Base-by-base conservation (phyloP, 2,797 vertebrate species). In the Geotrypetes seraphini region DNA sequence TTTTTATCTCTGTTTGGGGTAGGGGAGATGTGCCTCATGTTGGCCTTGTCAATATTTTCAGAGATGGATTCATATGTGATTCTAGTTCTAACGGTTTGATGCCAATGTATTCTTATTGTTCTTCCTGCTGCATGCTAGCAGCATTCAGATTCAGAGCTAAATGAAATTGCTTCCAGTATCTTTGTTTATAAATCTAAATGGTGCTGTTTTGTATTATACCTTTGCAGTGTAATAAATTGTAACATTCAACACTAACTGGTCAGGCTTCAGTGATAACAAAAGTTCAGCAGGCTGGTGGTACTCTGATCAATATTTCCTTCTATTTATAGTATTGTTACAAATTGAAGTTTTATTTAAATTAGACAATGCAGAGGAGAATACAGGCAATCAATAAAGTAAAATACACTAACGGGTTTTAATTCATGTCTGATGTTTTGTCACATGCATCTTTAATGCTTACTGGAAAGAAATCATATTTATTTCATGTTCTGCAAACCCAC, bases 321-420 rank as follows among this genome's bases (percentile, higher is more conserved):
- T 76, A 77, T 77, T 75, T 78, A 76, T 77, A 77, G 65, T 73
- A 66, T 60, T 66, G 64, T 60, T 71, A 74, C 66, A 73, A 75
- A 80, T 73, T 66, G 70, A 72, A 67, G 63, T 75, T 78, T 81
- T 80, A 80, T 81, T 83, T 78, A 78, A 79, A 83, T 80, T 66
- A 80, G 62, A 54, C 53, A 50, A 60, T 60, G 54, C 53, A 43
- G 55, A 70, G 44, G 59, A 40, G 43, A 48, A 33, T 53, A 47
- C 32, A 47, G 47, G 26, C 47, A 57, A 75, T 79, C 57, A 14
- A 76, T 78, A 44, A 47, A 43, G 54, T 65, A 73, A 75, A 75
- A 71, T 73, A 73, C 62, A 65, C 70, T 61, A 53, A 50, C 36
- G 22, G 64, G 65, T 66, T 75, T 77, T 73, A 64, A 77, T 73